Evolutionary conservation across 2,888 invertebrate genomes (phyloP).

Genomic region (Punctoribates punctum): DNA sequence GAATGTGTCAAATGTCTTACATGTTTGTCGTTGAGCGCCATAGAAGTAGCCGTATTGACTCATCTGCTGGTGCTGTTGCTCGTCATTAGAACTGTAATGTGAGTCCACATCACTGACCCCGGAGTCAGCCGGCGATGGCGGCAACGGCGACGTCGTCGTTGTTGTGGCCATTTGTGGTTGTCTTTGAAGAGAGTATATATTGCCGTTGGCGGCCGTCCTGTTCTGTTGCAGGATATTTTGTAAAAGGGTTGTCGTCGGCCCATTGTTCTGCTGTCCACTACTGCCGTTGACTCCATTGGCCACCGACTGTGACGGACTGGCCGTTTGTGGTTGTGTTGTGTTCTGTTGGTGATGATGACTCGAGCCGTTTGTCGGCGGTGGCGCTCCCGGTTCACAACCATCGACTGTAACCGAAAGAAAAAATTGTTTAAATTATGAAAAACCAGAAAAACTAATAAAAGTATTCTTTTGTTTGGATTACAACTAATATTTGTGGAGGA

Average conservation of each 20-base stretch:
- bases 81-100: slow-evolving; percentile 72
- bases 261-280: slow-evolving; percentile 23
- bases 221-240: slow-evolving; percentile 52
- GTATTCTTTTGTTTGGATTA: background rate
- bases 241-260: slow-evolving; percentile 48
- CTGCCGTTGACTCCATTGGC: background rate
- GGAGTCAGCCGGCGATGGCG: slow-evolving; percentile 94
- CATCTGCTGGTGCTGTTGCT: slow-evolving; percentile 52
- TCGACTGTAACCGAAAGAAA: slow-evolving; percentile 34
- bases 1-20: slow-evolving; percentile 18
- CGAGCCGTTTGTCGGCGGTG: background rate
- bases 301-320: background rate
- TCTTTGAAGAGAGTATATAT: slow-evolving; percentile 31
- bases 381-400: slow-evolving; percentile 43
- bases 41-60: slow-evolving; percentile 39
- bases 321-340: slow-evolving; percentile 5
- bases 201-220: slow-evolving; percentile 24
- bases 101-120: slow-evolving; percentile 96
- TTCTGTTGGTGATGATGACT: slow-evolving; percentile 36
- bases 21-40: slow-evolving; percentile 30
- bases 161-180: slow-evolving; percentile 50
- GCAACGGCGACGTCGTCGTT: slow-evolving; percentile 61
- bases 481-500: background rate
- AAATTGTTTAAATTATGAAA: no score
- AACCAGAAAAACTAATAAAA: slow-evolving; percentile 1